Conservation (phyloP, 2,113 vertebrate genomes). For the Bujurquina vittata region DNA sequence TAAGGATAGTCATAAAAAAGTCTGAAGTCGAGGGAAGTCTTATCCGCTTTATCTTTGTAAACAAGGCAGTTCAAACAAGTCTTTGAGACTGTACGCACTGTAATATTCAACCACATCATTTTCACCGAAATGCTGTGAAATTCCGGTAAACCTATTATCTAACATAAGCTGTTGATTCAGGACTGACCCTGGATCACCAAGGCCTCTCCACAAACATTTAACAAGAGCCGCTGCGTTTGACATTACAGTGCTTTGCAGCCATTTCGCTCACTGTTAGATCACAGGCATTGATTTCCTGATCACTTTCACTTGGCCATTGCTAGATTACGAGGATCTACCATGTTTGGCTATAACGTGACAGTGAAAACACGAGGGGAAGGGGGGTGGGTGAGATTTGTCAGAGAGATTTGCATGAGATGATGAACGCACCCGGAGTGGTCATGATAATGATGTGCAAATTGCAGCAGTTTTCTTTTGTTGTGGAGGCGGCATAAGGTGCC, state of each 20-base stretch:
- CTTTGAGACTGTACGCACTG: conserved; percentile 34
- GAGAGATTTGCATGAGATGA: background rate
- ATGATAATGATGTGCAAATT: conserved; percentile 1
- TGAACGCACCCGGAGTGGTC: background rate
- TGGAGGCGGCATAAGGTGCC: conserved; percentile 17
- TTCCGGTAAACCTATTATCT: conserved; percentile 62
- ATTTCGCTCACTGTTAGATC: background rate
- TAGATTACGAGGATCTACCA: background rate
- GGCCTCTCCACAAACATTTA: conserved; percentile 49
- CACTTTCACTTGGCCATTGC: background rate
- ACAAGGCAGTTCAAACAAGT: conserved; percentile 61
- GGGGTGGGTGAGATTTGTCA: background rate
- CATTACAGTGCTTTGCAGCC: background rate
- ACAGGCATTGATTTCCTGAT: background rate
- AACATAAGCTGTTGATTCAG: conserved; percentile 64
- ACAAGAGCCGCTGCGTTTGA: conserved; percentile 12
- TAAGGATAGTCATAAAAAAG: conserved; percentile 32
- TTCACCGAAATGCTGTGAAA: conserved; percentile 49
- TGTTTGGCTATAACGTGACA: background rate
- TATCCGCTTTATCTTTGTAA: conserved; percentile 63
- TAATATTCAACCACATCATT: conserved; percentile 43
- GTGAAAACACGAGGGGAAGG: background rate
- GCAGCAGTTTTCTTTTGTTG: conserved; percentile 57
- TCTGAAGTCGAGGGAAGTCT: conserved; percentile 43
- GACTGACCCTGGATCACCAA: conserved; percentile 52